Evolutionary conservation across 2,113 vertebrate species (phyloP), one percentile per base, ranked within the genome.

Genomic region (Crotalus tigris): DNA sequence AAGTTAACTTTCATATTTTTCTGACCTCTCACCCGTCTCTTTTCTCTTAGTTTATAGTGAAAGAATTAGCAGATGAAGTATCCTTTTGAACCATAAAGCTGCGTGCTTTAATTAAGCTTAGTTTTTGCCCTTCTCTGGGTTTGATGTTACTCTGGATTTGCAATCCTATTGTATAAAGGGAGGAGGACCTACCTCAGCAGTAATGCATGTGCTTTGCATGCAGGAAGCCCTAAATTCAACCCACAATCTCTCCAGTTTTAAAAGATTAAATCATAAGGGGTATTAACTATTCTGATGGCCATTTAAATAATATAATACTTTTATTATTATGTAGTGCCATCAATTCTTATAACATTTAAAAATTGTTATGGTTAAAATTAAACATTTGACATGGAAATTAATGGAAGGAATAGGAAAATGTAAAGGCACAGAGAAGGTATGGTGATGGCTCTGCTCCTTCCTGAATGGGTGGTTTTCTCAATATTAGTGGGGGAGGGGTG

Each of bases 1-100:
- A 85, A 64, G 69, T 93, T 94, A 93, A 91, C 29, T 95, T 95
- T 95, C 94, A 93, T 21, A 64, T 93, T 49, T 96, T 92, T 94
- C 46, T 93, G 92, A n/a, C 91, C 19, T 17, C 6, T 93, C 87
- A 26, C 94, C 91, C 94, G 1, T 88, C 29, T 69, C 39, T 44
- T 54, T 44, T 53, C 58, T 59, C 49, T 9, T 69, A 88, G 92
- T 93, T 93, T 93, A 54, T 75, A 85, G 92, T 91, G 53, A 94
- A 86, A 54, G 90, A 93, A 88, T 17, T 81, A 90, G 93, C 92
- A 86, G 0, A 90, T 10, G 21, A 0, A 0, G 87, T 46, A 53
- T 87, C 92, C 49, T 96, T 95, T 90, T 29, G 92, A 90, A 86
- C 12, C 39, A 29, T 46, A 90, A 93, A 57, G 54, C 92, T 53